Conservation (phyloP, 1,140 invertebrate genomes). For the Drosophila equinoxialis region DNA sequence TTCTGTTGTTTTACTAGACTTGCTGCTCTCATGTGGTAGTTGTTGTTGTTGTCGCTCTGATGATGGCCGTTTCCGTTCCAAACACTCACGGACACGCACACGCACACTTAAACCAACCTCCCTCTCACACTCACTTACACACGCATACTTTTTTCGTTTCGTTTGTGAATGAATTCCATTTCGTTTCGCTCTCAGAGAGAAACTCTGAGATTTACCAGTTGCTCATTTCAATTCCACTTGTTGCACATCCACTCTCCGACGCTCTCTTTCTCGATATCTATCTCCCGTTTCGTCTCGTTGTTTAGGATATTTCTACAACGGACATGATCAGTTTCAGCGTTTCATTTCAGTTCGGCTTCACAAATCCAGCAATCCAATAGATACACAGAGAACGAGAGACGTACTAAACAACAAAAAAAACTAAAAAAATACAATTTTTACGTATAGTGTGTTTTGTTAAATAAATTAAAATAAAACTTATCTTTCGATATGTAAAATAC, state of each 20-base stretch:
- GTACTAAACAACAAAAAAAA: conserved; percentile 51
- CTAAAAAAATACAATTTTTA: conserved; percentile 49
- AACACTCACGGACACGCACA: conserved; percentile 27
- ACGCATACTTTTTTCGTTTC: conserved; percentile 41
- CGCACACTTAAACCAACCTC: conserved; percentile 5
- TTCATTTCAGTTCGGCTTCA: conserved; percentile 82
- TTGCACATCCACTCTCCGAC: conserved; percentile 46
- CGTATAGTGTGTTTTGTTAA: conserved; percentile 56
- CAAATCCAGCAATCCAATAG: conserved; percentile 81
- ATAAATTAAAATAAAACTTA: conserved; percentile 58
- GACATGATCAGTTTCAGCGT: conserved; percentile 58
- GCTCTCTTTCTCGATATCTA: conserved; percentile 37
- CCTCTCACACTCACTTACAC: conserved; percentile 6
- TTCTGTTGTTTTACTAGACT: conserved; percentile 73
- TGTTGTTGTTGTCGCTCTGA: conserved; percentile 60
- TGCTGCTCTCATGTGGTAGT: conserved; percentile 52
- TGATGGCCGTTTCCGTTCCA: conserved; percentile 83
- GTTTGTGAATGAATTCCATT: conserved; percentile 79
- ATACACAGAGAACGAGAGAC: conserved; percentile 74
- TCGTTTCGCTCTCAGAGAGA: conserved; percentile 44
- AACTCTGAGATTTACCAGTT: conserved; percentile 58
- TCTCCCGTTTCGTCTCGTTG: conserved; percentile 64
- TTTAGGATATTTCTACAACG: conserved; percentile 70
- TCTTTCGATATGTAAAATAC: not conserved
- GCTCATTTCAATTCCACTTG: conserved; percentile 63